Evolutionary conservation across 2,113 vertebrate genomes (phyloP), one percentile per base, ranked within the genome.

Genomic region (Myotis davidii): DNA sequence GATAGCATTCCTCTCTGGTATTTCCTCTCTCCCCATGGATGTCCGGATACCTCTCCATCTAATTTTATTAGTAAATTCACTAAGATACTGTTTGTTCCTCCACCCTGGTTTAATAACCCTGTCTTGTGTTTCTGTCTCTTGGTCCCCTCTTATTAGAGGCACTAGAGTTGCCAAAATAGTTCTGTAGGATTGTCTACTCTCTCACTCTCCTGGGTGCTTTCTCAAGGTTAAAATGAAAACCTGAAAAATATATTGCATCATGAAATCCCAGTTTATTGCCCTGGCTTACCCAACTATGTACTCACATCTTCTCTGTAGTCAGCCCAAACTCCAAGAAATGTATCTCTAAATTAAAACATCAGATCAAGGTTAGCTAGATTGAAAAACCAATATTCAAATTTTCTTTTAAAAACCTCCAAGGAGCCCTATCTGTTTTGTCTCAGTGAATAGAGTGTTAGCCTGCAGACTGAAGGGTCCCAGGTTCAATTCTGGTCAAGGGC

Each of bases 291-390:
- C 70, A 88, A 20, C n/a, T 27, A 20, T 45, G 37, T 10, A 70
- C 8, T 79, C 83, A 34, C 9, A 45, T 82, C 39, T 50, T 74
- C 70, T 95, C n/a, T 79, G 25, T 48, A 89, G 56, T 65, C 50
- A 93, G 37, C 18, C 34, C 29, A 70, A 69, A 54, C 10, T 52
- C 69, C 17, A 83, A 85, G n/a, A 88, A 85, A 73, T 59, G 79
- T 61, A 78, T 12, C 56, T 90, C 81, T 92, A 90, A 82, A 85
- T 81, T 27, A 48, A 91, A 96, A 56, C 25, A 88, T 72, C 29
- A 88, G 37, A 52, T 94, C 82, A 95, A 95, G 25, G 61, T 96
- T 86, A 76, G 18, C 74, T 88, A 76, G n/a, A 54, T 37, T 21
- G 42, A 52, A 42, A 96, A 85, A 67, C 14, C 27, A 95, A 61